These are phyloP conservation scores for Corapipo altera DNA, from an alignment of 2,113 vertebrate genomes.

Conservation along the genomic window DNA sequence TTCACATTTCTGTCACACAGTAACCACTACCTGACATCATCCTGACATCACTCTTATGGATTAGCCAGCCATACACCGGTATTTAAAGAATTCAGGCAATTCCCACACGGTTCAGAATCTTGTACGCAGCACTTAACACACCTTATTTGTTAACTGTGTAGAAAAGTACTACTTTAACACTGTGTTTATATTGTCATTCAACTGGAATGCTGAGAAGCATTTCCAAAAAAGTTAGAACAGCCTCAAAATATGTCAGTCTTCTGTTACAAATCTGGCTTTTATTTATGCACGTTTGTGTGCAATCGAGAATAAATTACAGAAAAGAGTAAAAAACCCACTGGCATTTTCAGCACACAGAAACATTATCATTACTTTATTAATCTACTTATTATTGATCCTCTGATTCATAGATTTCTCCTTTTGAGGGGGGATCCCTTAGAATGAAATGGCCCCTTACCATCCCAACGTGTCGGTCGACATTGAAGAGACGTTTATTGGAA, in stretches of 20 bases:
- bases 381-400: not conserved
- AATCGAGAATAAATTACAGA: not conserved
- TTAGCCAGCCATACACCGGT: not conserved
- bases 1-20: not conserved
- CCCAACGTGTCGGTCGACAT: conserved; percentile 95
- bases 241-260: not conserved
- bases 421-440: no score
- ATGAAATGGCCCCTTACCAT: conserved; percentile 81
- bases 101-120: not conserved
- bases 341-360: not conserved
- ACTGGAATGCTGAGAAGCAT: not conserved
- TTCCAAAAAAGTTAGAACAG: not conserved
- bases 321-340: not conserved
- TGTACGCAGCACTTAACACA: fast-evolving
- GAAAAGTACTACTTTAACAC: not conserved
- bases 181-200: not conserved
- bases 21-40: not conserved
- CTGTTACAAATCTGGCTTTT: not conserved
- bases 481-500: conserved; percentile 98
- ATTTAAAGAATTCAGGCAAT: not conserved
- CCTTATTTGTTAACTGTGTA: not conserved
- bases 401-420: not conserved
- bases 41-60: fast-evolving
- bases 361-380: not conserved
- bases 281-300: not conserved